These are phyloP conservation scores for Silurus lanzhouensis DNA, from an alignment of 2,797 vertebrate genomes.

Conservation along the genomic window DNA sequence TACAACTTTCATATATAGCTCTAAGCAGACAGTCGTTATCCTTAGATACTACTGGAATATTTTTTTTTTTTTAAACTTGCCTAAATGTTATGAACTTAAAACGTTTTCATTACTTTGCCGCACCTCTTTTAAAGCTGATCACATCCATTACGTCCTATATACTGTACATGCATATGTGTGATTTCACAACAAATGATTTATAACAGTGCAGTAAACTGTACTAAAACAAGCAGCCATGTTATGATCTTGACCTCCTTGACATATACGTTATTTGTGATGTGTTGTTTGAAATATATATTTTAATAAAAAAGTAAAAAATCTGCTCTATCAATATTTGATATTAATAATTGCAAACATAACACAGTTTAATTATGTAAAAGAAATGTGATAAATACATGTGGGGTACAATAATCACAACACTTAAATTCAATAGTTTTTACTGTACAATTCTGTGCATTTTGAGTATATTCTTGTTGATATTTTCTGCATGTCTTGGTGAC, in stretches of 20 bases:
- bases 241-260: background rate
- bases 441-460: too few species aligned
- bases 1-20: background rate
- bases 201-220: background rate
- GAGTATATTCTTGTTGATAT: too few species aligned
- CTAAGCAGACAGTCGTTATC: background rate
- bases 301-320: too few species aligned
- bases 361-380: too few species aligned
- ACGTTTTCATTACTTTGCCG: background rate
- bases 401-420: too few species aligned
- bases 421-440: too few species aligned
- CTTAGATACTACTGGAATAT: background rate
- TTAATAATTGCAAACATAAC: too few species aligned
- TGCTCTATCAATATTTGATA: too few species aligned
- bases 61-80: background rate
- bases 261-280: background rate
- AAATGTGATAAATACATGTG: too few species aligned
- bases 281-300: too few species aligned
- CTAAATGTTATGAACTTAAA: background rate
- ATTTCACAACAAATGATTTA: background rate
- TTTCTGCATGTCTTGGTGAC: too few species aligned
- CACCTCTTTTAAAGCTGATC: background rate
- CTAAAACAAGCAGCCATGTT: background rate
- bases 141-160: background rate
- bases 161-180: background rate